These are phyloP conservation scores for Thymelicus acteon DNA, from an alignment of 2,888 invertebrate species.

Conservation along the genomic window DNA sequence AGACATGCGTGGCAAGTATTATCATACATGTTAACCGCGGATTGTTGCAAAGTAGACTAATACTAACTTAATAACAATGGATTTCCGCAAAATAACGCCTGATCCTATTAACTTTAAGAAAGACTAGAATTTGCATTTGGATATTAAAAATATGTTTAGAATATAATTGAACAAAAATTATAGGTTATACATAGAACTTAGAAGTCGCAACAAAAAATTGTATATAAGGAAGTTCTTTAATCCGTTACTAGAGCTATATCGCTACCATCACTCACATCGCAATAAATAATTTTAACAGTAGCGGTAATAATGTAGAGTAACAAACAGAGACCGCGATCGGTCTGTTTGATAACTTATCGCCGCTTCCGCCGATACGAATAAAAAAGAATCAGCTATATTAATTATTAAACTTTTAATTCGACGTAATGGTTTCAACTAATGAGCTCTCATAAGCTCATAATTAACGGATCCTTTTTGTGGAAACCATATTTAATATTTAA, in stretches of 20 bases:
- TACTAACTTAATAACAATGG: no score
- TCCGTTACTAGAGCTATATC: constrained; percentile 37
- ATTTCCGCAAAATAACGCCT: no score
- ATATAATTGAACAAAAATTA: no score
- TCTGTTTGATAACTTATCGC: constrained; percentile 46
- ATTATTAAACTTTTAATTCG: constrained; percentile 39
- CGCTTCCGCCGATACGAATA: constrained; percentile 46
- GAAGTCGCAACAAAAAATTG: no score
- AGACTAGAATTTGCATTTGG: no score
- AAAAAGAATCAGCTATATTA: constrained; percentile 40
- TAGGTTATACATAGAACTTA: no score
- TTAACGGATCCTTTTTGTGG: not conserved
- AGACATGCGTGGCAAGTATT: no score
- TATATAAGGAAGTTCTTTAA: no score
- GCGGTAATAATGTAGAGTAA: constrained; percentile 44
- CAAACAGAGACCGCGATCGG: constrained; percentile 46
- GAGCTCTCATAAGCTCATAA: constrained; percentile 16
- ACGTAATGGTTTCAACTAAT: constrained; percentile 35
- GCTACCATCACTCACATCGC: constrained; percentile 25
- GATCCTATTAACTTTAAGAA: no score
- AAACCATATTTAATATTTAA: not conserved
- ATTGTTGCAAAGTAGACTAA: no score
- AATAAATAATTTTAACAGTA: constrained; percentile 50
- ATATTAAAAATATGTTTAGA: no score
- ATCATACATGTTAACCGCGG: no score